Evolutionary conservation across 2,113 vertebrate genomes (phyloP).

Genomic region (Notarius lentiginosus): DNA sequence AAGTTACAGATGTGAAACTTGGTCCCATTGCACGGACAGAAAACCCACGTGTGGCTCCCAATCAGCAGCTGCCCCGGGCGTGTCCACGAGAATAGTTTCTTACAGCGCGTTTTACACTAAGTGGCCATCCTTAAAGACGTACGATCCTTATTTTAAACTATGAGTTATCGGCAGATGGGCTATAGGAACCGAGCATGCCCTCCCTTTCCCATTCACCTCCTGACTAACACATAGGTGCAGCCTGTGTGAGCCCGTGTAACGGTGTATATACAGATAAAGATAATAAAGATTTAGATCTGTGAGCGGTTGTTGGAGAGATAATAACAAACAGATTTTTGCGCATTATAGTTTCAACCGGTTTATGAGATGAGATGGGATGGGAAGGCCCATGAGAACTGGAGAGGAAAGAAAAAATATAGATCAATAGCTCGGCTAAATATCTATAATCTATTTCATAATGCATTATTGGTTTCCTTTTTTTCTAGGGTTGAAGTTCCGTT

Average conservation of each 20-base stretch:
- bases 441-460: neutral
- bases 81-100: neutral
- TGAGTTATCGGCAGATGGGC: slow-evolving; percentile 35
- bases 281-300: neutral
- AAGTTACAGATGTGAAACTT: neutral
- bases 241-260: neutral
- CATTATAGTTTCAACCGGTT: neutral
- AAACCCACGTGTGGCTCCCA: slow-evolving; percentile 60
- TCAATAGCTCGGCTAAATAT: neutral
- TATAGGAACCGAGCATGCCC: slow-evolving; percentile 37
- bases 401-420: neutral
- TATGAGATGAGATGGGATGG: neutral
- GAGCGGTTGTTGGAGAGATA: neutral
- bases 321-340: neutral
- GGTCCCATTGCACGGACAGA: neutral
- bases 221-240: slow-evolving; percentile 13
- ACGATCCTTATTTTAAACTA: slow-evolving; percentile 64
- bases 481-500: neutral
- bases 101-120: neutral
- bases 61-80: slow-evolving; percentile 53
- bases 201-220: slow-evolving; percentile 24
- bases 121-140: slow-evolving; percentile 64
- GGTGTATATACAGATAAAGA: too few species aligned
- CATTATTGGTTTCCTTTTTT: neutral
- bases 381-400: neutral